Base-by-base conservation (phyloP, 92 coral and sea anemone species). In the Scolanthus callimorphus region DNA sequence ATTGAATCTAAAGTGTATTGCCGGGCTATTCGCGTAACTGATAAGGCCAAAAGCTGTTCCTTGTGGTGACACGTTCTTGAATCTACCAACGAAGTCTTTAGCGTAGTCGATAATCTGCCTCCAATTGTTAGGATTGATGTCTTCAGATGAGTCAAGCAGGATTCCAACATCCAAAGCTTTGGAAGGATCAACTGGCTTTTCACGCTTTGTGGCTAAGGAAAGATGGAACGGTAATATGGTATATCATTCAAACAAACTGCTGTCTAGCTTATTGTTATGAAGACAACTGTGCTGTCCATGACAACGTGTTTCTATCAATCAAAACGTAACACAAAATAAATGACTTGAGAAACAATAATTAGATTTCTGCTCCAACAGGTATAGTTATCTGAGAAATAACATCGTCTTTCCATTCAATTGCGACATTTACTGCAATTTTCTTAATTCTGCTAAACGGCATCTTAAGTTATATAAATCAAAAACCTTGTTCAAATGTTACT, bases 121-220 rank as follows among this genome's bases (percentile, higher is more conserved):
- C 91, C 91, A 84, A 41, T 84, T 38, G 11, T 57, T 43, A 51
- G 66, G 38, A 19, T 69, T 66, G 10, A 84, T 71, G 37, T 79
- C 90, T 12, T 60, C 53, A 4, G 90, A 80, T 11, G 91, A 84
- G 53, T 84, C 91, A 6, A 67, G 61, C 3, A 84, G 55, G 53
- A 84, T 79, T 15, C 78, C 91, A 26, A 84, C 53, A 43, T 84
- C 91, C 20, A 84, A 21, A 13, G 91, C 82, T 21, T 78, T 57
- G 23, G 77, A 34, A 15, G 6, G 15, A 34, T 34, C 41, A 15
- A 34, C 41, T 6, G 41, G 41, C 41, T 34, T 6, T 6, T 34
- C 41, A 34, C 41, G 41, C 41, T 34, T 34, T 34, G 41, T 34
- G 8, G 41, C 41, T 34, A 15, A 34, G 15, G 41, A 34, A 34